Conservation (phyloP, 2,113 vertebrate genomes). For the Pedetes capensis region DNA sequence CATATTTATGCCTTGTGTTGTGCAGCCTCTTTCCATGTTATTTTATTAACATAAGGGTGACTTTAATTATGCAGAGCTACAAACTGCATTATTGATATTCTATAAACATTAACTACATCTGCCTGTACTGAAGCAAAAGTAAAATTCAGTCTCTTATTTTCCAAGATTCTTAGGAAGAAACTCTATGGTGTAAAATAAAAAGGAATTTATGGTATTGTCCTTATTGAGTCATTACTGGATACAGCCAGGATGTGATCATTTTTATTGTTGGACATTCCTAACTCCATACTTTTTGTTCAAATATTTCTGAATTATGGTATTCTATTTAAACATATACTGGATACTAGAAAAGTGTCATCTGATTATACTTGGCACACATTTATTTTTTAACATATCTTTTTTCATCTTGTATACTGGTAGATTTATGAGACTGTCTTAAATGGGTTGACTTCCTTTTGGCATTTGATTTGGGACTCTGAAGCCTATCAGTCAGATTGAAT, state of each 20-base stretch:
- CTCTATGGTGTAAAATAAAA: conserved; percentile 20
- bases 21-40: conserved; percentile 76
- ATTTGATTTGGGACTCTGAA: conserved; percentile 16
- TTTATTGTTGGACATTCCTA: conserved; percentile 33
- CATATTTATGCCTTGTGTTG: conserved; percentile 77
- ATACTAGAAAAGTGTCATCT: neutral
- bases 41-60: conserved; percentile 84
- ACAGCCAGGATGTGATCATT: neutral
- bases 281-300: neutral
- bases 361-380: neutral
- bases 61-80: conserved; percentile 86
- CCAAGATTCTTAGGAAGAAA: conserved; percentile 71
- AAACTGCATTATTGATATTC: conserved; percentile 86
- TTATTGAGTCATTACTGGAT: neutral
- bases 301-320: neutral
- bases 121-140: conserved; percentile 82
- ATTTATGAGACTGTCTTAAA: neutral
- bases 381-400: neutral
- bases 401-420: neutral
- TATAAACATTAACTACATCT: conserved; percentile 83
- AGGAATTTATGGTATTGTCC: neutral
- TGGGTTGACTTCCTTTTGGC: neutral
- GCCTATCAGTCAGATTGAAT: neutral
- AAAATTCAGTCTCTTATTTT: conserved; percentile 75
- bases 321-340: neutral